Evolutionary conservation across 2,113 vertebrate genomes (phyloP).

Genomic region (Calypte anna): DNA sequence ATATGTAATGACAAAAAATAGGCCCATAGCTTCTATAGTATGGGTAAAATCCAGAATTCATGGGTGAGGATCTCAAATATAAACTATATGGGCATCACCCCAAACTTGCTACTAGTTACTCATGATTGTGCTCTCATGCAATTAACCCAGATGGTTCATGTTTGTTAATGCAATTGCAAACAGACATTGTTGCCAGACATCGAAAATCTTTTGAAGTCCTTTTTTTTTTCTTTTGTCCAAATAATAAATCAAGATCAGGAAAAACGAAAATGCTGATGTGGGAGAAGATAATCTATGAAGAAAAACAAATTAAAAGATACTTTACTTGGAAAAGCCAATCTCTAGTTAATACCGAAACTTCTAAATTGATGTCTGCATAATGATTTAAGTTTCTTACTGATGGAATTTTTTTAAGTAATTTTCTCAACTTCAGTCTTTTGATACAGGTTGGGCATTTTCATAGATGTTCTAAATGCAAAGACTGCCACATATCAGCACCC

Average conservation of each 20-base stretch:
- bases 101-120: background rate
- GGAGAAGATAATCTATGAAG: background rate
- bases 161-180: conserved; percentile 5
- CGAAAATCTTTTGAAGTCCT: conserved; percentile 21
- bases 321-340: background rate
- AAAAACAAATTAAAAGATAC: background rate
- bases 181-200: conserved; percentile 5
- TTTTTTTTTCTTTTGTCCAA: conserved; percentile 7
- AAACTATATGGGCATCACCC: background rate
- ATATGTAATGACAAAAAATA: background rate
- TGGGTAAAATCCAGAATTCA: background rate
- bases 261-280: background rate
- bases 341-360: background rate
- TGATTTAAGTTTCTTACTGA: background rate
- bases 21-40: background rate
- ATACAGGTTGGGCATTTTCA: background rate
- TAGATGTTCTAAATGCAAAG: background rate
- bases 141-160: background rate
- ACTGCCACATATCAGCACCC: background rate
- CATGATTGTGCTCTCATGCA: background rate
- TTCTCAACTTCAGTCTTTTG: background rate
- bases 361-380: background rate
- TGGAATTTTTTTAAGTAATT: background rate
- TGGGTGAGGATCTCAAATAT: background rate
- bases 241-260: conserved; percentile 26